Evolutionary conservation across 2,888 invertebrate species (phyloP), one percentile per base, ranked within the genome.

Genomic region (Ischnus inquisitorius): DNA sequence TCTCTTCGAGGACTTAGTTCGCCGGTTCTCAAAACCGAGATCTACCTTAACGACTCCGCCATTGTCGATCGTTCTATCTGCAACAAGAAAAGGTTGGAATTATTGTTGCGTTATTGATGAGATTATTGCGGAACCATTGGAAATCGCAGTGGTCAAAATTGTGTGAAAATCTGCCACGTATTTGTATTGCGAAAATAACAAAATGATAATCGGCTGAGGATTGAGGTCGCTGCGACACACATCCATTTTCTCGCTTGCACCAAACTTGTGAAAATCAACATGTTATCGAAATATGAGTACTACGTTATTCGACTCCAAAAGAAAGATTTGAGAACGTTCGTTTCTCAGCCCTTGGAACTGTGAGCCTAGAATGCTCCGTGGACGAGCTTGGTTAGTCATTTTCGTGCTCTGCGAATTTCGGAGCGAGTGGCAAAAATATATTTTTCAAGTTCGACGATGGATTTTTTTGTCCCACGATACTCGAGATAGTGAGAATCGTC

Each of bases 1-100:
- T 41, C 48, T 48, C 22, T 39, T 12, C 28, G 14, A 28, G 16
- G 39, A 46, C 48, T 57, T 34, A 12, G 34, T 8, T 34, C 8
- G 1, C 34, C 0, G 2, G 39, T 46, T 68, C 64, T 5, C 28
- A 12, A 1, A 41, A 51, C 43, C 3, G 8, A 34, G 57, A 46
- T 22, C 34, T 75, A 67, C 79, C 22, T 19, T 19, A 54, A 10
- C 22, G 22, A 3, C 16, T 54, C 19, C 22, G 1, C 19, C 78
- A 75, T 84, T 14, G 78, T 79, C 19, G 22, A 54, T 22, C n/a
- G 60, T 22, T 69, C 22, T 25, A 81, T 67, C 84, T 84, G 81
- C 14, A 84, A 84, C 65, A 68, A 75, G 14, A 75, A 62, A 71
- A 43, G 39, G 25, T 46, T 6, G 19, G 10, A 1, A 19, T 54